Evolutionary conservation across 2,888 invertebrate genomes (phyloP), one percentile per base, ranked within the genome.

Genomic region (Antitype chi): DNA sequence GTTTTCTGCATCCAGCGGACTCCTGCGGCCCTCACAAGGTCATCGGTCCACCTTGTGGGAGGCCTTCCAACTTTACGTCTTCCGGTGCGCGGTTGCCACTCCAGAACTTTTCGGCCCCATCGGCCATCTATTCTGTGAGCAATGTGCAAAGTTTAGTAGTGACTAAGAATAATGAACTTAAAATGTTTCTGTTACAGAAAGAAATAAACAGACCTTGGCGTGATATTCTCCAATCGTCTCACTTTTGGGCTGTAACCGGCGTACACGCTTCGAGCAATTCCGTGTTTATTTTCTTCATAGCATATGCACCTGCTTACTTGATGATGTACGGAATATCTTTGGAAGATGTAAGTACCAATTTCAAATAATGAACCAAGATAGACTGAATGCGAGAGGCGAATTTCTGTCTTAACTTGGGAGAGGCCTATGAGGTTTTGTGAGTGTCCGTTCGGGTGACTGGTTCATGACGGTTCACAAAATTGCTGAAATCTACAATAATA

Each of bases 201-300:
- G 81, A 81, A 8, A 79, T 92, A 0, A 78, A 80, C 4, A 91
- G 90, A 15, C 95, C 96, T 0, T 96, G 95, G 95, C 86, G 87
- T 0, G 80, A 87, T 2, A 93, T 96, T 9, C 75, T 95, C 4
- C 85, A 81, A 25, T 93, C 94, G 0, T 85, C 89, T 1, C 87
- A 89, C 5, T 93, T 96, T 68, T 96, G 95, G 95, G 94, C 92
- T 0, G 80, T 93, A 0, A 89, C 91, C 0, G 83, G 88, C 74
- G 93, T 93, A 0, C 96, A 95, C 78, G 89, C 91, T 7, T 93
- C 95, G 0, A 91, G 91, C 67, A 94, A 93, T 57, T 89, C 90
- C 0, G 57, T 95, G 0, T 95, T 94, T 71, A 84, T 94, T 7
- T 95, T 96, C 86, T 95, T 90, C 78, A 80, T 96, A 8, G 88